Base-by-base conservation (phyloP, 2,113 vertebrate species). In the Madoqua kirkii region DNA sequence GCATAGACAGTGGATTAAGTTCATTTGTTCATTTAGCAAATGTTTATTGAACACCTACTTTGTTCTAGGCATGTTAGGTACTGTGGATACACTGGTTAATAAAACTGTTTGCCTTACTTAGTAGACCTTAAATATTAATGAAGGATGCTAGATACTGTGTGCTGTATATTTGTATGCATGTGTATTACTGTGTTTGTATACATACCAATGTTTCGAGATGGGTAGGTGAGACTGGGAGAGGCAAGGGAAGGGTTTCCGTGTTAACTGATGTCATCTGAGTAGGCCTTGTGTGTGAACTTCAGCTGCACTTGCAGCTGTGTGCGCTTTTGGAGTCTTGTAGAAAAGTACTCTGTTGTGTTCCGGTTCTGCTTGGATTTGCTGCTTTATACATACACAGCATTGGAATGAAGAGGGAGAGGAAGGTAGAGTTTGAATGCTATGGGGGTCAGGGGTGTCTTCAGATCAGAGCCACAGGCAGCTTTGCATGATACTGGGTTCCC, bases 261-360 rank as follows among this genome's bases (percentile, higher is more conserved):
- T 40, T 55, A 36, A 60, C 27, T 40, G 40, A 40, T 71, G 11
- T 45, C 27, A 27, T 36, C 33, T 6, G 4, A 48, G 1, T 86
- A 81, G 71, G 11, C 25, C 50, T 40, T 76, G 33, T 94, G 91
- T 97, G 91, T 89, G 64, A 27, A 50, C 6, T 40, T 92, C 10
- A 95, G 55, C 76, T 98, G 96, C 91, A 88, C 1, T 3, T 87
- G 95, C 94, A 98, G 19, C 87, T 89, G 84, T 60, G 21, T 17
- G 12, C 60, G 9, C 0, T 0, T 59, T 91, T 84, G 85, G 64
- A 79, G 19, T 85, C 55, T 92, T 33, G 25, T 60, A 40, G 89
- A 89, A 94, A 85, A 96, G 52, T 40, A 40, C 87, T 95, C 84
- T 40, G 36, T 85, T 93, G 78, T 92, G 79, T 96, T 88, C 91